These are phyloP conservation scores for Huso huso DNA, from an alignment of 2,797 vertebrate species.

Conservation along the genomic window DNA sequence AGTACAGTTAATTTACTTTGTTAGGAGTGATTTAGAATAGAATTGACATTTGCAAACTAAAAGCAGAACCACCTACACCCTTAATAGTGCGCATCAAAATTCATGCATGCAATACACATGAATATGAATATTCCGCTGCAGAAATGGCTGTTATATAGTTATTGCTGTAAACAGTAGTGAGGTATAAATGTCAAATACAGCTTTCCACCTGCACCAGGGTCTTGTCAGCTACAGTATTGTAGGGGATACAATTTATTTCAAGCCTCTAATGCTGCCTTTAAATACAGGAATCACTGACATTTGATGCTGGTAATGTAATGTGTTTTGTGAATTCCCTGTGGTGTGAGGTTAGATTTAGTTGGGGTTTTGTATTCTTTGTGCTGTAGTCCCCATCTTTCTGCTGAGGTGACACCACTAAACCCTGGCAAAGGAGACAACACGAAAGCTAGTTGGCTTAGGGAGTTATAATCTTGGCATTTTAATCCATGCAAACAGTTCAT, in stretches of 20 bases:
- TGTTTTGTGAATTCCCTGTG: background rate
- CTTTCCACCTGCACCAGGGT: constrained; percentile 15
- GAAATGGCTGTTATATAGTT: background rate
- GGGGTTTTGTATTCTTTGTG: constrained; percentile 11
- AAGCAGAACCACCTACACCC: constrained; percentile 72
- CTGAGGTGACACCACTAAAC: constrained; percentile 3
- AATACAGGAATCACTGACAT: constrained; percentile 9
- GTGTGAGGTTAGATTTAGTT: constrained; percentile 4
- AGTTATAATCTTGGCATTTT: constrained; percentile 15
- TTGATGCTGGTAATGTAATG: constrained; percentile 12
- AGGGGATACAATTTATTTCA: constrained; percentile 5
- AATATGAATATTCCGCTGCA: constrained; percentile 18
- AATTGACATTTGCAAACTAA: constrained; percentile 76
- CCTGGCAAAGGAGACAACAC: constrained; percentile 13
- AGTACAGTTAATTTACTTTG: constrained; percentile 62
- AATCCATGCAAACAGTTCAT: constrained; percentile 12
- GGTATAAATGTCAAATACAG: constrained; percentile 13
- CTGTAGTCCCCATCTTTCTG: constrained; percentile 14
- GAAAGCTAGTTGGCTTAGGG: constrained; percentile 12
- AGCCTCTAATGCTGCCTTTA: background rate
- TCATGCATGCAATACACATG: constrained; percentile 1
- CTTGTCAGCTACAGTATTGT: background rate
- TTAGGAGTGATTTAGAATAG: constrained; percentile 67
- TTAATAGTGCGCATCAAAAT: constrained; percentile 56
- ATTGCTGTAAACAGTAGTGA: constrained; percentile 5